phyloP scores from a whole-genome alignment of 2,113 vertebrate species.

The Corydoras maculifer region DNA sequence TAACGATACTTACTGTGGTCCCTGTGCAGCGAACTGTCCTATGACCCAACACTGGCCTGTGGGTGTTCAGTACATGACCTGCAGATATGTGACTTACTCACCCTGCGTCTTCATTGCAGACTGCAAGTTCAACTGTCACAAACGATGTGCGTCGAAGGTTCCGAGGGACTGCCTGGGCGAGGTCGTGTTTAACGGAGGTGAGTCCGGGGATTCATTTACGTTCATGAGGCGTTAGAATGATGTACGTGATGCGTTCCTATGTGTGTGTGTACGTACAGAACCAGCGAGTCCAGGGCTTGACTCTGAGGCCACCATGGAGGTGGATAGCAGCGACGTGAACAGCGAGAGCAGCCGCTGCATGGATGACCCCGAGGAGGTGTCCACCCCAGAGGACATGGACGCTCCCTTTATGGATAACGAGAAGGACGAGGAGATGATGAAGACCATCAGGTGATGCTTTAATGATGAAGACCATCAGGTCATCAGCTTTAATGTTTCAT shows the following conservation, averaged over 20 bases:
- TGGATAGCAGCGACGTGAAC: conserved; percentile 82
- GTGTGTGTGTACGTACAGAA: conserved; percentile 57
- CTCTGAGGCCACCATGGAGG: conserved; percentile 89
- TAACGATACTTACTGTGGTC: too few species aligned
- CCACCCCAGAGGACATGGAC: conserved; percentile 84
- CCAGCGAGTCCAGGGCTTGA: conserved; percentile 87
- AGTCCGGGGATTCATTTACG: conserved; percentile 14
- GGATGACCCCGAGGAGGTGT: conserved; percentile 84
- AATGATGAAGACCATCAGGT: conserved; percentile 69
- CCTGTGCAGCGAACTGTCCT: too few species aligned
- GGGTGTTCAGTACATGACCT: too few species aligned
- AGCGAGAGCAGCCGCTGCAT: conserved; percentile 75
- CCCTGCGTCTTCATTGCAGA: conserved; percentile 56
- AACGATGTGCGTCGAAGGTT: conserved; percentile 93
- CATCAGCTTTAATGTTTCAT: too few species aligned
- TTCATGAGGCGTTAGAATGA: neutral
- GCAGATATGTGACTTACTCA: neutral
- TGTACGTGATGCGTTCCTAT: neutral
- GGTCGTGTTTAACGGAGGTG: conserved; percentile 92
- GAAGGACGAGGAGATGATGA: conserved; percentile 87
- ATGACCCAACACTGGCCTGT: too few species aligned
- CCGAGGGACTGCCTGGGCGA: conserved; percentile 94
- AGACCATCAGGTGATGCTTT: conserved; percentile 53
- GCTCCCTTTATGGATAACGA: conserved; percentile 82
- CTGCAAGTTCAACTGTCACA: conserved; percentile 96